A percentile compares a stretch with the other conserved stretches of the same genome.
Evolutionary conservation across 1,140 invertebrate genomes (phyloP).

Genomic region (Platorchestia sp.): DNA sequence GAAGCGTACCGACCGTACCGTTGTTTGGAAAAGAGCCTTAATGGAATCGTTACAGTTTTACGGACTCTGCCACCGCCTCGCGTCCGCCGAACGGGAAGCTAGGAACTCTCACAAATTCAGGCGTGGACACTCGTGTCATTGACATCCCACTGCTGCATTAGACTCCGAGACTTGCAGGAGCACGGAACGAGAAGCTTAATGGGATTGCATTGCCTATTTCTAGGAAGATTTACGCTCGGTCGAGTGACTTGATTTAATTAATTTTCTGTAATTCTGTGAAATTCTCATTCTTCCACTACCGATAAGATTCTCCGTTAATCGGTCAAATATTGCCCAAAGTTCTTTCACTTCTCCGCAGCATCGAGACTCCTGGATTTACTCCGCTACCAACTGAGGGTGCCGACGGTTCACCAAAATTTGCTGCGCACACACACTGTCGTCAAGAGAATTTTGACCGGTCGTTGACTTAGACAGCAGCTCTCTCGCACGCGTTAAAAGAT

Average conservation of each 20-base stretch:
- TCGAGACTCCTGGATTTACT: not conserved
- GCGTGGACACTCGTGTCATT: not conserved
- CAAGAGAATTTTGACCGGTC: not conserved
- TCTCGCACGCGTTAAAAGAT: not conserved
- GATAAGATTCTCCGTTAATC: not conserved
- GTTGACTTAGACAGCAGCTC: not conserved
- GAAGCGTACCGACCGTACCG: conserved; percentile 9
- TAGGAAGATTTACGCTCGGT: not conserved
- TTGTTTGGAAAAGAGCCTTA: not conserved
- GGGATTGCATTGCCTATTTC: not conserved
- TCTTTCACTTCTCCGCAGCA: not conserved
- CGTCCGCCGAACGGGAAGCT: not conserved
- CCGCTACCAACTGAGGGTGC: not conserved
- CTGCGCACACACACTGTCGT: not conserved
- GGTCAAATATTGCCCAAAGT: not conserved
- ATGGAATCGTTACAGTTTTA: conserved; percentile 39
- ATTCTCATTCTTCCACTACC: not conserved
- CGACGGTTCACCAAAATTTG: not conserved
- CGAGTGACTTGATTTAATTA: not conserved
- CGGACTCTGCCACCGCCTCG: not conserved
- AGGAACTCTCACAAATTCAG: not conserved
- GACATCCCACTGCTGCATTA: not conserved
- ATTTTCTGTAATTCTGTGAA: not conserved
- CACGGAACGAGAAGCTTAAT: not conserved
- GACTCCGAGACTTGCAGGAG: not conserved